phyloP scores from a whole-genome alignment of 2,888 invertebrate genomes.

The Cerastis leucographa region DNA sequence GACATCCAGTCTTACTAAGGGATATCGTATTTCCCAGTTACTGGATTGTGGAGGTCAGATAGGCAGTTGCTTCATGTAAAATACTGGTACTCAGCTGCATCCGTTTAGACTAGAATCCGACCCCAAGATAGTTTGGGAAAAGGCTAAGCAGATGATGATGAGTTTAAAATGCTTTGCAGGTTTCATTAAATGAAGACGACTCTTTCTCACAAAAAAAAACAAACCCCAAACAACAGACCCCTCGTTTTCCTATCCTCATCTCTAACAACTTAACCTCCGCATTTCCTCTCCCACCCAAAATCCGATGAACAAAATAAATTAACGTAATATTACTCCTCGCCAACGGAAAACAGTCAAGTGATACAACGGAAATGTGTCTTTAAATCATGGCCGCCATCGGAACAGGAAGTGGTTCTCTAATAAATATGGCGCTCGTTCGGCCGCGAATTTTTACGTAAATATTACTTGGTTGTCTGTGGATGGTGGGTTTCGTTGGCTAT shows the following conservation, averaged over 20 bases:
- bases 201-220: neutral
- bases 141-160: too few species aligned
- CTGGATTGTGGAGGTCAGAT: too few species aligned
- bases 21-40: too few species aligned
- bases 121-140: too few species aligned
- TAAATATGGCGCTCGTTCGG: conserved; percentile 82
- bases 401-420: conserved; percentile 78
- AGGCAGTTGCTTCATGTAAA: too few species aligned
- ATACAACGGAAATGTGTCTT: conserved; percentile 80
- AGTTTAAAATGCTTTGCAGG: too few species aligned
- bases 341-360: conserved; percentile 77
- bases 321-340: conserved; percentile 71
- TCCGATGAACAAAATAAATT: conserved; percentile 63
- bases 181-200: too few species aligned
- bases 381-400: conserved; percentile 80
- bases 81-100: too few species aligned
- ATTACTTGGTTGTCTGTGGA: conserved; percentile 67
- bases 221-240: conserved; percentile 6
- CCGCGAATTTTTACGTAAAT: conserved; percentile 71
- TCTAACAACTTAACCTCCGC: conserved; percentile 42
- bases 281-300: conserved; percentile 43
- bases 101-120: too few species aligned
- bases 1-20: too few species aligned
- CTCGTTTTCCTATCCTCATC: neutral
- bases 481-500: conserved; percentile 42